Evolutionary conservation across 2,797 vertebrate species (phyloP).

Genomic region (Valencia hispanica): DNA sequence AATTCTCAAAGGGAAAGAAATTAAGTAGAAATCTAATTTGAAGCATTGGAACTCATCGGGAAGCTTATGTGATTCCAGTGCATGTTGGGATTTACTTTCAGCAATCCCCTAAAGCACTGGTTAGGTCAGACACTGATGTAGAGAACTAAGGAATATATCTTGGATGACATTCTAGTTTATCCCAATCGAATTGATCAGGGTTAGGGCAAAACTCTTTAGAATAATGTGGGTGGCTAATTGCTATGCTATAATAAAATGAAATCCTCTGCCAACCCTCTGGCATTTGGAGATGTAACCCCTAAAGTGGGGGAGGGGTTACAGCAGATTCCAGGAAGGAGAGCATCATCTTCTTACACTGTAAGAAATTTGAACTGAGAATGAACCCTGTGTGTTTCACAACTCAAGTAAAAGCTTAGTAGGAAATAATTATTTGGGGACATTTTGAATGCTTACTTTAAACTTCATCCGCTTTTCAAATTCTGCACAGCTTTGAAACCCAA

Average conservation of each 20-base stretch:
- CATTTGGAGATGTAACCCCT: background rate
- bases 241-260: background rate
- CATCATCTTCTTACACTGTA: slow-evolving; percentile 2
- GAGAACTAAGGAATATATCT: slow-evolving; percentile 4
- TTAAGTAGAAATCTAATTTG: background rate
- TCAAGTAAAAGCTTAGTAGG: background rate
- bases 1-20: background rate
- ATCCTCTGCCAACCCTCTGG: background rate
- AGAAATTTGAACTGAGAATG: slow-evolving; percentile 35
- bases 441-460: background rate
- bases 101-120: background rate
- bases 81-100: slow-evolving; percentile 13
- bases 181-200: background rate
- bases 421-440: background rate
- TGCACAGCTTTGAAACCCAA: background rate
- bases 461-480: background rate
- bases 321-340: background rate
- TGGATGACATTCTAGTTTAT: slow-evolving; percentile 5
- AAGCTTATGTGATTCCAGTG: background rate
- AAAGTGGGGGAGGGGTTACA: background rate
- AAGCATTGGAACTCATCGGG: background rate
- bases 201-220: background rate
- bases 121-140: slow-evolving; percentile 12
- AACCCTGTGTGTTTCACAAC: slow-evolving; percentile 19
- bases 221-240: background rate